Conservation (phyloP, 2,797 vertebrate species). For the Clarias pachynema region DNA sequence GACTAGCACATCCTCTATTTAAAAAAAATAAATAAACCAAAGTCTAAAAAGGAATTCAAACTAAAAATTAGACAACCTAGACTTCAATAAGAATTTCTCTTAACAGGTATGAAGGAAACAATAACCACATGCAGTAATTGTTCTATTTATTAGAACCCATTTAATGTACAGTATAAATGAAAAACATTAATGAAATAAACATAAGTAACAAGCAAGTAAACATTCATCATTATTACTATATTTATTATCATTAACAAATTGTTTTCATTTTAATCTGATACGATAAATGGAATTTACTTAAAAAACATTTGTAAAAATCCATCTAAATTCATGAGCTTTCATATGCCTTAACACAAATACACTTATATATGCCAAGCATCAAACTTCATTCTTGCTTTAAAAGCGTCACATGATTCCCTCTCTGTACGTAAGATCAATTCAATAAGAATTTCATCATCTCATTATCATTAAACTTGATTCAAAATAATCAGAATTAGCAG, state of each 20-base stretch:
- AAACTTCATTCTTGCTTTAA: not conserved
- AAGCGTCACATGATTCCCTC: not conserved
- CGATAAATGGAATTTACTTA: not conserved
- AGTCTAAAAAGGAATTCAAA: not conserved
- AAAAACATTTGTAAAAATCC: not conserved
- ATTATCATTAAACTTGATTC: not conserved
- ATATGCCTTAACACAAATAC: not conserved
- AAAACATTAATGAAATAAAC: not conserved
- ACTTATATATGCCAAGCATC: not conserved
- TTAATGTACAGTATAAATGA: not conserved
- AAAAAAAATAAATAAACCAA: not conserved
- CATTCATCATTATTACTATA: not conserved
- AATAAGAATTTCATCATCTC: not conserved
- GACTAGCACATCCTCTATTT: not conserved
- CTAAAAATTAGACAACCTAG: not conserved
- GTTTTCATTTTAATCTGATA: not conserved
- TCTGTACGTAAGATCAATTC: not conserved
- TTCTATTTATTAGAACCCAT: conserved; percentile 1
- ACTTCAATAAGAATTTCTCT: not conserved
- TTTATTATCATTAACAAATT: not conserved
- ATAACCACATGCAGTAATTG: not conserved
- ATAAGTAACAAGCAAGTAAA: conserved; percentile 7
- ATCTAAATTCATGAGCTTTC: not conserved
- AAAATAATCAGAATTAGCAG: not conserved
- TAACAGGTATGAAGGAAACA: not conserved